Evolutionary conservation across 2,797 vertebrate species (phyloP).

Genomic region (Gymnoscopelus braueri): DNA sequence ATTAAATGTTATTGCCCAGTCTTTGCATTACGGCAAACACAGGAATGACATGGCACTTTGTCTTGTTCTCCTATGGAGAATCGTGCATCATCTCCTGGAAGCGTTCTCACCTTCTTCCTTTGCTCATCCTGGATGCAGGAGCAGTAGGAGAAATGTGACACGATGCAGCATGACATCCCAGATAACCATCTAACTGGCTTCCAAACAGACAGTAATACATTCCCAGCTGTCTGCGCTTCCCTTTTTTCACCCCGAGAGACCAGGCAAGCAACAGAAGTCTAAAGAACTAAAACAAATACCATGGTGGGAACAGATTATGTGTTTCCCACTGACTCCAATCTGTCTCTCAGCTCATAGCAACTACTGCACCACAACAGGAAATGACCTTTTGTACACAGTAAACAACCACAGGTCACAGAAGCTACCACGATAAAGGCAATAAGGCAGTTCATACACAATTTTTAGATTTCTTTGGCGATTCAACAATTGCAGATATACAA

Average conservation of each 20-base stretch:
- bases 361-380: constrained; percentile 57
- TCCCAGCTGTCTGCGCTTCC: constrained; percentile 69
- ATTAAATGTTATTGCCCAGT: no score
- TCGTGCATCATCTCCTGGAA: constrained; percentile 9
- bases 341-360: constrained; percentile 36
- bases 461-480: no score
- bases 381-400: constrained; percentile 66
- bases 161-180: constrained; percentile 48
- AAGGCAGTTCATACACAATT: constrained; percentile 62
- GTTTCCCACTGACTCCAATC: constrained; percentile 34
- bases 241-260: constrained; percentile 40
- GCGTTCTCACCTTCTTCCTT: constrained; percentile 33
- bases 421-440: constrained; percentile 72
- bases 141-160: constrained; percentile 28
- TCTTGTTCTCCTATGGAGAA: constrained; percentile 14
- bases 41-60: not conserved
- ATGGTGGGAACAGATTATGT: constrained; percentile 40
- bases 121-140: constrained; percentile 31
- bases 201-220: constrained; percentile 50
- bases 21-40: no score
- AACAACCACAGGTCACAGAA: constrained; percentile 61
- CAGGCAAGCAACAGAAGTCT: constrained; percentile 39
- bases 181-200: constrained; percentile 58
- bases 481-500: no score
- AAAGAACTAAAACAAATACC: constrained; percentile 60